Percentiles rank a stretch among this genome's conserved stretches.
Conservation (phyloP, 2,888 invertebrate genomes). For the Thelaira solivaga region DNA sequence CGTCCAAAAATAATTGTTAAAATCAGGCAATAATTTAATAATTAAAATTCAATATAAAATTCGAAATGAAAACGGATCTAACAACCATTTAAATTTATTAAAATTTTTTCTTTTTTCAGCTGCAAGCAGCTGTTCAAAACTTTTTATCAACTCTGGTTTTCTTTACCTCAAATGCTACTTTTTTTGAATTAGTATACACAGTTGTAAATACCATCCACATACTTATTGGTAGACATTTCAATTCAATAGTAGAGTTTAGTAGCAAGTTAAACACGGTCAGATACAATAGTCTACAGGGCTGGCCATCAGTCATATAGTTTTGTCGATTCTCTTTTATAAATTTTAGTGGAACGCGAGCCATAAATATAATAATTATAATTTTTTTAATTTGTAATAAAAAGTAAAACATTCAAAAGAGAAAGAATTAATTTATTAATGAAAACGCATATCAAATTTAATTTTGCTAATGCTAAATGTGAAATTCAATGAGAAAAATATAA, state of each 20-base stretch:
- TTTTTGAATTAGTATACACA: neutral
- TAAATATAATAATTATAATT: slow-evolving; percentile 25
- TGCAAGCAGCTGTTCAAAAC: neutral
- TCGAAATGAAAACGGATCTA: no score
- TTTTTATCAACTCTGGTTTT: neutral
- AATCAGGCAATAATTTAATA: no score
- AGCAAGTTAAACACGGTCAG: slow-evolving; percentile 27
- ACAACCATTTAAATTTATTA: no score
- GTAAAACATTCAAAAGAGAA: neutral
- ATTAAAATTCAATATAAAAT: no score
- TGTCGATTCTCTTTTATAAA: slow-evolving; percentile 34
- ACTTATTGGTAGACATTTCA: neutral
- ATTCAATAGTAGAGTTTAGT: slow-evolving; percentile 32
- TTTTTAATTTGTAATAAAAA: slow-evolving; percentile 10
- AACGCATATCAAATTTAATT: neutral
- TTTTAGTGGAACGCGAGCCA: slow-evolving; percentile 34
- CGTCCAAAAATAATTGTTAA: no score
- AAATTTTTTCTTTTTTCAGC: neutral
- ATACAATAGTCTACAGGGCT: slow-evolving; percentile 16
- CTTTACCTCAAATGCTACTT: neutral
- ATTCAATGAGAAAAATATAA: neutral
- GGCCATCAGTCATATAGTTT: slow-evolving; percentile 20
- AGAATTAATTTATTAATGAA: slow-evolving; percentile 12
- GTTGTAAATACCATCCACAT: slow-evolving; percentile 47
- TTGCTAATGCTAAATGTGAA: neutral